Evolutionary conservation across 2,888 invertebrate species (phyloP).

Genomic region (Ichneumoninae sp.): DNA sequence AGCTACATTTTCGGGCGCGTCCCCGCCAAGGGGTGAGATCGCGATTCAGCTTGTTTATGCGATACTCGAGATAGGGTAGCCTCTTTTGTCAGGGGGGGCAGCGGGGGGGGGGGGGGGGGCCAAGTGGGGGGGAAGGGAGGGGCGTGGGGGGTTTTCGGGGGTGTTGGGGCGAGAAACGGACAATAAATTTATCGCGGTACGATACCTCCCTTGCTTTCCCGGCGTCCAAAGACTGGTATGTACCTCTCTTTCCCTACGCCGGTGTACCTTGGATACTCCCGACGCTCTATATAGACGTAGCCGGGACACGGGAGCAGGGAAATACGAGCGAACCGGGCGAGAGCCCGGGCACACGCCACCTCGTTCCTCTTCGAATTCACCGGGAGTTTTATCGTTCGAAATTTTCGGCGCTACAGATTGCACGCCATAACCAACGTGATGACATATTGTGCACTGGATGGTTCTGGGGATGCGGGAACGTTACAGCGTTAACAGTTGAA

Average conservation of each 20-base stretch:
- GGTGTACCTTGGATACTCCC: slow-evolving; percentile 9
- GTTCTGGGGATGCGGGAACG: background rate
- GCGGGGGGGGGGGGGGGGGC: too few relatives aligned
- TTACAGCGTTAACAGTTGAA: slow-evolving; percentile 51
- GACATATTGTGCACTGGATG: slow-evolving; percentile 47
- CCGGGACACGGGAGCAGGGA: background rate
- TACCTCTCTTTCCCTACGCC: slow-evolving; percentile 37
- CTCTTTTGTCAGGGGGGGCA: slow-evolving; percentile 76
- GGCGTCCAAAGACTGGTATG: slow-evolving; percentile 56
- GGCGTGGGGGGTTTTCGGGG: slow-evolving; percentile 60
- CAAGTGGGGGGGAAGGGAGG: slow-evolving; percentile 75
- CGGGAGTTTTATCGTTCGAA: slow-evolving; percentile 50
- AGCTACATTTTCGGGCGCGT: slow-evolving; percentile 52
- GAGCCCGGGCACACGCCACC: background rate
- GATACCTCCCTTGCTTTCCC: slow-evolving; percentile 61
- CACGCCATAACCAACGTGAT: slow-evolving; percentile 51
- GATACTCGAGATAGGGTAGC: slow-evolving; percentile 76
- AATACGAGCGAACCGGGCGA: slow-evolving; percentile 15
- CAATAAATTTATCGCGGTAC: slow-evolving; percentile 69
- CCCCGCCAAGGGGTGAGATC: slow-evolving; percentile 71
- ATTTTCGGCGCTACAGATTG: slow-evolving; percentile 54
- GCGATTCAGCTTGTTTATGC: slow-evolving; percentile 80
- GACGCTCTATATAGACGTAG: slow-evolving; percentile 32
- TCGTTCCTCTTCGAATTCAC: slow-evolving; percentile 43
- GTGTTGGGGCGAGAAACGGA: slow-evolving; percentile 56